Conservation (phyloP, 2,113 vertebrate species). For the Podarcis cretensis region DNA sequence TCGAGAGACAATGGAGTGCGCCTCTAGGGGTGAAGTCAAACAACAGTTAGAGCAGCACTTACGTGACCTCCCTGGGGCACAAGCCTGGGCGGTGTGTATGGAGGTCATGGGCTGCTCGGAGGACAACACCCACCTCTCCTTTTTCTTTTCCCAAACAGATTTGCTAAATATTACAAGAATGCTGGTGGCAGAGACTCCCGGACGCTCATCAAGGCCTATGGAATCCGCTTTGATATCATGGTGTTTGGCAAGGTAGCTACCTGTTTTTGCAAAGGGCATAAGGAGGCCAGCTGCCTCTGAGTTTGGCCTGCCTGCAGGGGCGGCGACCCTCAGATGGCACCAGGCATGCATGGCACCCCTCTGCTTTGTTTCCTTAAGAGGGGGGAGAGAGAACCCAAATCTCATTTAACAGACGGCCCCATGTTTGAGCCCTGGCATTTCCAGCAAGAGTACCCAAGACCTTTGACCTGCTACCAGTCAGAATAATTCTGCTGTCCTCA, state of each 20-base stretch:
- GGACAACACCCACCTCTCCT: not conserved
- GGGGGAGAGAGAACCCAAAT: not conserved
- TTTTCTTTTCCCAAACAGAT: conserved; percentile 70
- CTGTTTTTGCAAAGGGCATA: not conserved
- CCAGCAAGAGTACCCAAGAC: not conserved
- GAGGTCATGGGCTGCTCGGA: too few species aligned
- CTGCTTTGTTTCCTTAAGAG: not conserved
- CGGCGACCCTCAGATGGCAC: too few species aligned
- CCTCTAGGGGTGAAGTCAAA: too few species aligned
- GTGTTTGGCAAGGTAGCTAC: conserved; percentile 86
- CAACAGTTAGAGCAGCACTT: too few species aligned
- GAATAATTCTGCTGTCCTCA: not conserved
- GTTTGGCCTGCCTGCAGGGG: not conserved
- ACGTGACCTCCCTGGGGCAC: too few species aligned
- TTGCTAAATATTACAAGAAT: conserved; percentile 85
- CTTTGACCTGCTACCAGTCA: not conserved
- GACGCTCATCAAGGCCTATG: conserved; percentile 86
- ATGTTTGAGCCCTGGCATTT: not conserved
- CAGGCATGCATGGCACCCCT: not conserved
- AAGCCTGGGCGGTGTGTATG: too few species aligned
- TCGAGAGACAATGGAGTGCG: too few species aligned
- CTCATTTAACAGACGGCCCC: not conserved
- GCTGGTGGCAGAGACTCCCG: conserved; percentile 72
- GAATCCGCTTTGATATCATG: conserved; percentile 88
- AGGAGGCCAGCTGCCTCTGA: not conserved